These are phyloP conservation scores for Campopleginae sp. DNA, from an alignment of 2,888 invertebrate genomes.

Conservation along the genomic window DNA sequence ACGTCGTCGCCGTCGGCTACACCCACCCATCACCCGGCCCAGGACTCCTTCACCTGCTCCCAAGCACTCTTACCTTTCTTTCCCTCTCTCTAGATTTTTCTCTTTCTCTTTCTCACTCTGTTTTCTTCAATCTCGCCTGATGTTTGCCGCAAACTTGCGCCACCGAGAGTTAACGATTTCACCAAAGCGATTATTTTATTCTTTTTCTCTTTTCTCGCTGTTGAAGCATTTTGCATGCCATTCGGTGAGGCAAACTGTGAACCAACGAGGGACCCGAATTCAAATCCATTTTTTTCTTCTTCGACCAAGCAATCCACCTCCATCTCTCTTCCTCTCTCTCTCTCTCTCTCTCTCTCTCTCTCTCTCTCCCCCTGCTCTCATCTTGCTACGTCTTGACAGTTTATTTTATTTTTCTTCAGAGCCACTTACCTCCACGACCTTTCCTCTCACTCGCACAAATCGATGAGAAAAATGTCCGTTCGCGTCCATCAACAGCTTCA, in stretches of 20 bases:
- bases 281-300: slow-evolving; percentile 31
- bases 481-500: slow-evolving; percentile 18
- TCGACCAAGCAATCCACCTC: slow-evolving; percentile 10
- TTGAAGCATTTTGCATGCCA: slow-evolving; percentile 38
- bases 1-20: slow-evolving; percentile 48
- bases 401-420: slow-evolving; percentile 23
- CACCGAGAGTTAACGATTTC: slow-evolving; percentile 76
- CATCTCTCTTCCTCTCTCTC: not conserved
- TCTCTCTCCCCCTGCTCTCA: not conserved
- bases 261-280: slow-evolving; percentile 17
- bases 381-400: not conserved
- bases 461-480: slow-evolving; percentile 37
- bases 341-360: slow-evolving; percentile 1
- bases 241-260: slow-evolving; percentile 24
- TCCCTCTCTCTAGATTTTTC: not conserved
- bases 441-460: slow-evolving; percentile 48
- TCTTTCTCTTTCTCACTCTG: slow-evolving; percentile 42
- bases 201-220: slow-evolving; percentile 35
- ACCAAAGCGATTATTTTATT: slow-evolving; percentile 73
- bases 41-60: slow-evolving; percentile 57
- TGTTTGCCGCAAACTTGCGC: slow-evolving; percentile 71
- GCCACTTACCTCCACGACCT: slow-evolving; percentile 44
- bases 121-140: slow-evolving; percentile 61
- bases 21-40: slow-evolving; percentile 46
- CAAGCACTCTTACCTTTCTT: slow-evolving; percentile 59